Evolutionary conservation across 2,797 vertebrate species (phyloP).

Genomic region (Balearica regulorum): DNA sequence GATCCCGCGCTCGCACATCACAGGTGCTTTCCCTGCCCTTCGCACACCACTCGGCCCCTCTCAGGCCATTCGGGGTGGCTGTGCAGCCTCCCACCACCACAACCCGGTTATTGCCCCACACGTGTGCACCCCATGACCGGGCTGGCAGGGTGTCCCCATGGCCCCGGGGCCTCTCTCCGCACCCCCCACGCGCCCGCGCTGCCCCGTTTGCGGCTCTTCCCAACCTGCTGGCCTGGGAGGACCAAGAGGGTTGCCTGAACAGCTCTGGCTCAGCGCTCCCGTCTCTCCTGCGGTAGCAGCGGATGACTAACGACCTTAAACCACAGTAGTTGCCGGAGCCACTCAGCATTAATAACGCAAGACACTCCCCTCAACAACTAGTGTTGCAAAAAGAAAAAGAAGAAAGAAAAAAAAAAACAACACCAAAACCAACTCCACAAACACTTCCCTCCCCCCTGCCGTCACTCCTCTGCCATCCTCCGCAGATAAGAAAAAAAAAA

Average conservation of each 20-base stretch:
- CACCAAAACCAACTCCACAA: not conserved
- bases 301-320: constrained; percentile 17
- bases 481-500: not conserved
- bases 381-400: not conserved
- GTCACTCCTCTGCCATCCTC: not conserved
- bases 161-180: not conserved
- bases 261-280: not conserved
- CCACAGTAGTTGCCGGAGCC: not conserved
- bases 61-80: not conserved
- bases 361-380: constrained; percentile 42
- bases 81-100: not conserved
- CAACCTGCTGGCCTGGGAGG: constrained; percentile 24
- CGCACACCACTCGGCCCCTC: not conserved
- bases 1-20: rapidly evolving
- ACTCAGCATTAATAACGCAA: constrained; percentile 36
- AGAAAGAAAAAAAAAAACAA: not conserved
- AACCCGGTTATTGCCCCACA: rapidly evolving
- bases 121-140: rapidly evolving
- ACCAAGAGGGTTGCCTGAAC: not conserved
- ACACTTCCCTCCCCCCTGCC: not conserved
- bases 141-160: not conserved
- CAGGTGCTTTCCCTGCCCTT: not conserved
- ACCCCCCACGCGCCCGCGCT: rapidly evolving
- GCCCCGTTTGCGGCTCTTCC: not conserved
- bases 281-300: not conserved